Evolutionary conservation across 2,797 vertebrate genomes (phyloP), one percentile per base, ranked within the genome.

Genomic region (Oreochromis grahami): DNA sequence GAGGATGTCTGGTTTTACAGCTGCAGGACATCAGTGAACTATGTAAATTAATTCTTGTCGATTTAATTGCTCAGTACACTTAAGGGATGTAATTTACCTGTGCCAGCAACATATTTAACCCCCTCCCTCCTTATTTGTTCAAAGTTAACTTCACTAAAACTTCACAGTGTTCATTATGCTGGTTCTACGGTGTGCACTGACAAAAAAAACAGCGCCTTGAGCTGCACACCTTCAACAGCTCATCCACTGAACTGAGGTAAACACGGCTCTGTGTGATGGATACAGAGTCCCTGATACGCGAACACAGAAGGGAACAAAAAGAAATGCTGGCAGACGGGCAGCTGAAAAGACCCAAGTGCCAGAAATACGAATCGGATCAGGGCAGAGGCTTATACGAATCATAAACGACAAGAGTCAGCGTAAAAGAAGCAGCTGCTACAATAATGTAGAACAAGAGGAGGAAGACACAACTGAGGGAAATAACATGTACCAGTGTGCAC

Each of bases 341-440:
- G 29, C 26, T 74, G 70, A 74, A 74, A 74, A 50, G 70, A 74
- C 11, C 29, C 70, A 74, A 72, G 48, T 24, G 60, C 38, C 76
- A 90, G 77, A 79, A 86, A 85, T 65, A 60, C 13, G 21, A 79
- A 84, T 89, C 41, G 32, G 45, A 84, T 77, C 68, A 85, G 55
- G 86, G 80, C 52, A 24, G 48, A 29, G 19, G 81, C 38, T 82
- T 65, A 29, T 76, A 68, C 45, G 72, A 87, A 48, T 83, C 76
- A 29, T 56, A 77, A 85, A 77, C 26, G 5, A 76, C 82, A 79
- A 56, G 29, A 63, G 43, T 43, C 38, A 38, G 60, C 10, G 52
- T 14, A 78, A 78, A 81, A 74, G 29, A 81, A 77, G 34, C n/a
- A 52, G 78, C 34, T 8, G 6, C 36, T 36, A 45, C 24, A 78